Evolutionary conservation across 2,113 vertebrate genomes (phyloP).

Genomic region (Megaleporinus macrocephalus): DNA sequence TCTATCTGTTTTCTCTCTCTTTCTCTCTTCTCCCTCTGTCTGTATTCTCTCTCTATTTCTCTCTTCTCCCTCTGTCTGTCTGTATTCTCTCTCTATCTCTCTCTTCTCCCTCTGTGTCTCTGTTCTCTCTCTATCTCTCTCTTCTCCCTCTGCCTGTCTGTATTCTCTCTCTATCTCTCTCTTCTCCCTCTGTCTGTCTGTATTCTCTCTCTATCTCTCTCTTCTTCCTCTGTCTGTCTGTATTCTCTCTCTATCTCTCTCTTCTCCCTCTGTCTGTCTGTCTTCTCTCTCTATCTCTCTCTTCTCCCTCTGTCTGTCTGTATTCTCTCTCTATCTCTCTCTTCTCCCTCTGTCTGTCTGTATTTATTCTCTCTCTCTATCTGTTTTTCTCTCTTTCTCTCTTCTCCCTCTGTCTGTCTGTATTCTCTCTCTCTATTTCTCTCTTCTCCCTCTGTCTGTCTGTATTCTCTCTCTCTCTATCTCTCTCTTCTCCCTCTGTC

Average conservation of each 20-base stretch:
- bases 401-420: not conserved
- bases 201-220: too few species aligned
- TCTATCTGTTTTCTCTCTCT: not conserved
- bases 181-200: not conserved
- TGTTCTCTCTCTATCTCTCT: not conserved
- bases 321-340: not conserved
- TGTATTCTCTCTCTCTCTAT: not conserved
- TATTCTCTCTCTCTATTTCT: slow-evolving; percentile 30
- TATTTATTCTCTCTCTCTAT: not conserved
- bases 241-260: not conserved
- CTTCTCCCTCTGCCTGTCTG: slow-evolving; percentile 4
- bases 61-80: too few species aligned
- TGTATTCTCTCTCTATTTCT: not conserved
- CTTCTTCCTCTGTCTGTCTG: too few species aligned
- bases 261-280: slow-evolving; percentile 16
- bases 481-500: slow-evolving; percentile 5
- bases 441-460: not conserved
- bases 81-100: slow-evolving; percentile 30
- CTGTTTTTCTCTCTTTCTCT: too few species aligned
- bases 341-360: not conserved
- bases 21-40: not conserved
- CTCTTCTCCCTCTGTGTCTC: not conserved
- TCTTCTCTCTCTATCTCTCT: not conserved
- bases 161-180: not conserved
- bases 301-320: slow-evolving; percentile 4